Evolutionary conservation across 1,140 invertebrate genomes (phyloP).

Genomic region (Anagrus nilaparvatae): DNA sequence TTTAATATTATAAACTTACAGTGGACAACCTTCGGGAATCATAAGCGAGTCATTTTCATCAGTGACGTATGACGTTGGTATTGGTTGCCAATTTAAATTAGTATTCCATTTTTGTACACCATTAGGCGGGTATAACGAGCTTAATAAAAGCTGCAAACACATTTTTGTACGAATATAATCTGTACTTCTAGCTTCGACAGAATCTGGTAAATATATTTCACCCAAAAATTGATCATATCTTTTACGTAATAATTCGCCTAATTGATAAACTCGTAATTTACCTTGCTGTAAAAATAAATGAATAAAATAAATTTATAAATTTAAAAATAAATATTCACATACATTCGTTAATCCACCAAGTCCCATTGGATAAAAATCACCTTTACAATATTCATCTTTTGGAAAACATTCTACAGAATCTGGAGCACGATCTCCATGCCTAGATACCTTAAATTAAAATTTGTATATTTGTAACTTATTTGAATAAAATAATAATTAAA

Average conservation of each 20-base stretch:
- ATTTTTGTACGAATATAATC: conserved; percentile 49
- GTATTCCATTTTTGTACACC: conserved; percentile 20
- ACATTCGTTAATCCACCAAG: conserved; percentile 25
- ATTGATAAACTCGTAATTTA: conserved; percentile 33
- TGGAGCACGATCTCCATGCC: conserved; percentile 24
- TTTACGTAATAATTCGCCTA: conserved; percentile 35
- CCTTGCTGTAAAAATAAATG: conserved; percentile 33
- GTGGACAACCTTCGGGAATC: not conserved
- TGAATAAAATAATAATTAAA: not conserved
- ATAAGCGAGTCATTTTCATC: conserved; percentile 15
- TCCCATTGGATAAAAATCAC: conserved; percentile 23
- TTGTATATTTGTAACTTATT: not conserved
- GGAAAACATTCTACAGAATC: conserved; percentile 17
- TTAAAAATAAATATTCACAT: conserved; percentile 11
- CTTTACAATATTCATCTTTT: conserved; percentile 21
- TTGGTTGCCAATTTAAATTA: conserved; percentile 24
- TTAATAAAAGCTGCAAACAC: conserved; percentile 42
- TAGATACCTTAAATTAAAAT: conserved; percentile 17
- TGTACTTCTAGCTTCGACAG: conserved; percentile 35
- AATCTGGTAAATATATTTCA: conserved; percentile 34
- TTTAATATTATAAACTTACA: too few species aligned
- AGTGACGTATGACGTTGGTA: conserved; percentile 17
- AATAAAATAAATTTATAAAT: not conserved
- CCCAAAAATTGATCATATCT: conserved; percentile 36
- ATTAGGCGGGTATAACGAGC: conserved; percentile 36